Conservation (phyloP, 92 coral and sea anemone species). For the Muricea muricata region DNA sequence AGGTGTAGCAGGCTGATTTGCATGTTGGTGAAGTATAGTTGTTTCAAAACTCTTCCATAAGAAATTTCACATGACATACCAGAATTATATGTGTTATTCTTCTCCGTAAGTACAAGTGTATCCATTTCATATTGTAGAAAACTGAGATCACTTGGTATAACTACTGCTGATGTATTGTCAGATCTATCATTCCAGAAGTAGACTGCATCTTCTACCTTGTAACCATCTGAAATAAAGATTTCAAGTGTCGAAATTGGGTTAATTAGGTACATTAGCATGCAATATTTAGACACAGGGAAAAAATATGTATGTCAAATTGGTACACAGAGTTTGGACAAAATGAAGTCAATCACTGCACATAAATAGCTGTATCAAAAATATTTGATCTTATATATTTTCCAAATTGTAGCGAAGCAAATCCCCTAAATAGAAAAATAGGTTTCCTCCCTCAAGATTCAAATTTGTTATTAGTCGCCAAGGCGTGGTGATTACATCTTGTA, state of each 20-base stretch:
- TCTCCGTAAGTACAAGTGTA: constrained; percentile 75
- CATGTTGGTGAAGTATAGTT: background rate
- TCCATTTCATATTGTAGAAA: constrained; percentile 94
- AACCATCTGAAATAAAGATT: constrained; percentile 73
- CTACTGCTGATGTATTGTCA: constrained; percentile 85
- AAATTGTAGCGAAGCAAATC: no score
- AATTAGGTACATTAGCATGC: background rate
- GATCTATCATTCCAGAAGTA: constrained; percentile 90
- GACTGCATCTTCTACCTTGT: constrained; percentile 90
- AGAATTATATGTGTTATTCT: constrained; percentile 81
- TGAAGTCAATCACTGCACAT: no score
- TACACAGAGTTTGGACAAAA: no score
- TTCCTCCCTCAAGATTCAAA: no score
- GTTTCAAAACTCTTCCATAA: background rate
- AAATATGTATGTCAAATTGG: background rate
- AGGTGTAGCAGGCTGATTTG: no score
- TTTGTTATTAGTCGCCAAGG: no score
- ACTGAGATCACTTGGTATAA: constrained; percentile 83
- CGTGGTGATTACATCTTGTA: no score
- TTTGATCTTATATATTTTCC: no score
- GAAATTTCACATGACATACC: constrained; percentile 53
- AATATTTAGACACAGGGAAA: background rate
- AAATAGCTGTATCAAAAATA: no score
- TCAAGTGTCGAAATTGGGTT: background rate
- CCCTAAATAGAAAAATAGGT: no score